Percentiles rank a stretch among this genome's conserved stretches.
phyloP scores from a whole-genome alignment of 1,140 invertebrate genomes.

The Heterodera schachtii region DNA sequence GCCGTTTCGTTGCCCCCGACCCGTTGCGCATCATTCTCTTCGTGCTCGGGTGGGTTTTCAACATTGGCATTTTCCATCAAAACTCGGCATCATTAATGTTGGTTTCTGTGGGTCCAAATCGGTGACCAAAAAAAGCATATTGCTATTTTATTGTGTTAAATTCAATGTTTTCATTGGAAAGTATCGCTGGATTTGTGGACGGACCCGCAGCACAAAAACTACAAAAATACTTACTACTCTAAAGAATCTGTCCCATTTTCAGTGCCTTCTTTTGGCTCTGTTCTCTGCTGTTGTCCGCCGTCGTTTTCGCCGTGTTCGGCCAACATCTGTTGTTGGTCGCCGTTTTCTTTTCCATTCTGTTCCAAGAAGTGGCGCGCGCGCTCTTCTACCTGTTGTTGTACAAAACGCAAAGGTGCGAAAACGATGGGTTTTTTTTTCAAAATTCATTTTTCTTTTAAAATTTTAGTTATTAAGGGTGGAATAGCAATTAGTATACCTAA shows the following conservation, averaged over 20 bases:
- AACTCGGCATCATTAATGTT: too few relatives aligned
- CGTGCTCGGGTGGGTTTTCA: slow-evolving; percentile 46
- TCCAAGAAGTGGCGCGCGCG: slow-evolving; percentile 42
- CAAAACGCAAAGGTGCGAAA: slow-evolving; percentile 42
- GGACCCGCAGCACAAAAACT: too few relatives aligned
- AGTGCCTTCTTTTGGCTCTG: slow-evolving; percentile 50
- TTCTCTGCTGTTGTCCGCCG: slow-evolving; percentile 41
- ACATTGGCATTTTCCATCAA: background rate
- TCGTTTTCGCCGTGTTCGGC: slow-evolving; percentile 35
- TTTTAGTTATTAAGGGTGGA: too few relatives aligned
- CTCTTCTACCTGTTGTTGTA: slow-evolving; percentile 46
- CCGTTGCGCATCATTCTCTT: slow-evolving; percentile 50
- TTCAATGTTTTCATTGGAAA: too few relatives aligned
- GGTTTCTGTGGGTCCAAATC: too few relatives aligned
- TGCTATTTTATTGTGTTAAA: too few relatives aligned
- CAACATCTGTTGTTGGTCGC: slow-evolving; percentile 18
- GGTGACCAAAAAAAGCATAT: too few relatives aligned
- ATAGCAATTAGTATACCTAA: too few relatives aligned
- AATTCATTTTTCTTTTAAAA: too few relatives aligned
- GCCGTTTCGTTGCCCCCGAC: slow-evolving; percentile 43
- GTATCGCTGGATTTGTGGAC: too few relatives aligned
- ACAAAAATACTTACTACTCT: too few relatives aligned
- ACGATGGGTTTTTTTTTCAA: background rate
- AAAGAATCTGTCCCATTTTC: too few relatives aligned
- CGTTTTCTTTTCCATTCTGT: slow-evolving; percentile 39